These are phyloP conservation scores for Rhorus exstirpatorius DNA, from an alignment of 2,888 invertebrate genomes.

Conservation along the genomic window DNA sequence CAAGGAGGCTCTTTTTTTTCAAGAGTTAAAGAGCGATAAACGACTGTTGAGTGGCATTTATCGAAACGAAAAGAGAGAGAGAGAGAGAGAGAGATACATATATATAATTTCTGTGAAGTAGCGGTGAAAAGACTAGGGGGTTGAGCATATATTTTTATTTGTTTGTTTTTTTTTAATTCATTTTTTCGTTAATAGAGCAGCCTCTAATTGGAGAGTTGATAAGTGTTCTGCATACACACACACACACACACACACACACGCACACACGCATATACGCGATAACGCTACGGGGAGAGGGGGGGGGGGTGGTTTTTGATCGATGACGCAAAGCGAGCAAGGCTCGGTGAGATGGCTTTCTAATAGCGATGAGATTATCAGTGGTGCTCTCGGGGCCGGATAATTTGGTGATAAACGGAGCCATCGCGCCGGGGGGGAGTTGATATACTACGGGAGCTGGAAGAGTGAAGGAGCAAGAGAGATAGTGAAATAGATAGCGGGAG, in stretches of 20 bases:
- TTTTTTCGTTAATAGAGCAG: constrained; percentile 23
- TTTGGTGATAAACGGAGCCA: constrained; percentile 63
- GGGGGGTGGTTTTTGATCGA: constrained; percentile 24
- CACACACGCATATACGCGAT: neutral
- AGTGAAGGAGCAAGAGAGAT: constrained; percentile 28
- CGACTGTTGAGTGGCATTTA: neutral
- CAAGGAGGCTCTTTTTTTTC: neutral
- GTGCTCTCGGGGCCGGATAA: constrained; percentile 58
- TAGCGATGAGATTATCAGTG: constrained; percentile 61
- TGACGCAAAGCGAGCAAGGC: constrained; percentile 31
- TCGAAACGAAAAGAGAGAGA: too few relatives aligned
- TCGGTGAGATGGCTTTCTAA: constrained; percentile 53
- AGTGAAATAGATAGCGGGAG: constrained; percentile 31
- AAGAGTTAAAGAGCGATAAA: neutral
- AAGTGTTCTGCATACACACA: constrained; percentile 27
- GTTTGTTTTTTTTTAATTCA: constrained; percentile 7
- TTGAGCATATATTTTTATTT: constrained; percentile 10
- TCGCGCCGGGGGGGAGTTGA: constrained; percentile 42
- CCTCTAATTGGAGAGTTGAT: constrained; percentile 48
- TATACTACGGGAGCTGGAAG: constrained; percentile 41
- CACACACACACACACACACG: too few relatives aligned
- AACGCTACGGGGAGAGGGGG: neutral
- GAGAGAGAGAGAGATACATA: neutral
- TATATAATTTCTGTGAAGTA: neutral
- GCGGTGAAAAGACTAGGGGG: neutral